Percentiles rank a stretch among this genome's conserved stretches.
These are phyloP conservation scores for Chaetura pelagica DNA, from an alignment of 2,113 vertebrate species.

Conservation along the genomic window DNA sequence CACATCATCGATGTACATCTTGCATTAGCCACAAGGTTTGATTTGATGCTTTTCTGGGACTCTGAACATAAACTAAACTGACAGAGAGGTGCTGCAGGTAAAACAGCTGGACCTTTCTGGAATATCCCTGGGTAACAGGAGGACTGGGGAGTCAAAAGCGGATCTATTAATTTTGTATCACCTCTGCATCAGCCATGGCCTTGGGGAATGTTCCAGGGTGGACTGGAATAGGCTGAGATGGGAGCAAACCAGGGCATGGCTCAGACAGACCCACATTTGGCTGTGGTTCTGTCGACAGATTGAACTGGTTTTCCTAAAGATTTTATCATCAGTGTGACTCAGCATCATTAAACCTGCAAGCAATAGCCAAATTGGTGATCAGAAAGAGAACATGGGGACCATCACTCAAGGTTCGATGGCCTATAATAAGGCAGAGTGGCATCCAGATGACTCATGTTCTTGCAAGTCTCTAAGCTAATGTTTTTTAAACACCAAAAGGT, in stretches of 20 bases:
- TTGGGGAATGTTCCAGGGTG: conserved; percentile 44
- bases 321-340: conserved; percentile 50
- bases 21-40: background rate
- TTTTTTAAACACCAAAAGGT: conserved; percentile 27
- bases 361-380: conserved; percentile 41
- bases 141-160: background rate
- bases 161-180: conserved; percentile 46
- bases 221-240: conserved; percentile 17
- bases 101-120: background rate
- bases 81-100: conserved; percentile 28
- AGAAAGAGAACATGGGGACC: conserved; percentile 30
- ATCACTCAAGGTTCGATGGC: conserved; percentile 19
- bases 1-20: background rate
- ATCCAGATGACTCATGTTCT: conserved; percentile 40
- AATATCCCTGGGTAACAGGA: background rate
- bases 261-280: conserved; percentile 32
- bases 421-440: conserved; percentile 27
- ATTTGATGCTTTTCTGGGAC: background rate
- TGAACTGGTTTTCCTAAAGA: conserved; percentile 26
- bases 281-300: background rate
- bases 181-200: background rate
- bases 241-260: conserved; percentile 17
- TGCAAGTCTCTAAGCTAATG: background rate
- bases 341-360: conserved; percentile 56
- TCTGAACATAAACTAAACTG: background rate